Evolutionary conservation across 2,113 vertebrate genomes (phyloP).

Genomic region (Bos indicus): DNA sequence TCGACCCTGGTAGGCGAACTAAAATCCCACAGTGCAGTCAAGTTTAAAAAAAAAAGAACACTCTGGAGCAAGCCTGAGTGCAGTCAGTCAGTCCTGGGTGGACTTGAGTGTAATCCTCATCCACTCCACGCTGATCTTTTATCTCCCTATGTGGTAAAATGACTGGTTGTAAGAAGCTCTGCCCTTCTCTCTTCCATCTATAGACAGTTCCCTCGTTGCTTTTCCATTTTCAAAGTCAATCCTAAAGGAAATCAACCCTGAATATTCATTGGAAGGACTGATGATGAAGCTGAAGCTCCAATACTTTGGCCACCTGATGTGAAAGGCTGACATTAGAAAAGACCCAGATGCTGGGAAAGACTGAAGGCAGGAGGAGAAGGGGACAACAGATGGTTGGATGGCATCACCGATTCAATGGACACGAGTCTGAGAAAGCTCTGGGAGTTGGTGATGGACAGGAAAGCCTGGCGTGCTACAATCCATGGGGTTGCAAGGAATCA

Average conservation of each 20-base stretch:
- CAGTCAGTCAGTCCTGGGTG: not conserved
- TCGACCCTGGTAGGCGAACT: fast-evolving
- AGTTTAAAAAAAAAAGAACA: not conserved
- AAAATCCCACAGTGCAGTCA: not conserved
- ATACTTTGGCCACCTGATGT: not conserved
- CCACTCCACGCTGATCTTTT: not conserved
- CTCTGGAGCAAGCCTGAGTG: not conserved
- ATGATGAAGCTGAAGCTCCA: not conserved
- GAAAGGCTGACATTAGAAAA: not conserved
- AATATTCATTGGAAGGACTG: not conserved
- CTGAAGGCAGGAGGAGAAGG: not conserved
- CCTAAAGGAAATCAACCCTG: not conserved
- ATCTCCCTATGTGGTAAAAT: not conserved
- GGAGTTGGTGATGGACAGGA: not conserved
- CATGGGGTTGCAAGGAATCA: not conserved
- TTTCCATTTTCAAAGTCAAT: not conserved
- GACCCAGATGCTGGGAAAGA: not conserved
- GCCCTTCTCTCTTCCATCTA: not conserved
- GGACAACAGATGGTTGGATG: not conserved
- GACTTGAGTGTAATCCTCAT: not conserved
- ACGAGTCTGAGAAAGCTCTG: not conserved
- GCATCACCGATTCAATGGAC: not conserved
- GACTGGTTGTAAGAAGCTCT: too few relatives aligned
- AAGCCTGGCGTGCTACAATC: not conserved
- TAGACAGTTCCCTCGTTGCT: not conserved